Base-by-base conservation (phyloP, 2,888 invertebrate species). In the Mallateleia sp. region DNA sequence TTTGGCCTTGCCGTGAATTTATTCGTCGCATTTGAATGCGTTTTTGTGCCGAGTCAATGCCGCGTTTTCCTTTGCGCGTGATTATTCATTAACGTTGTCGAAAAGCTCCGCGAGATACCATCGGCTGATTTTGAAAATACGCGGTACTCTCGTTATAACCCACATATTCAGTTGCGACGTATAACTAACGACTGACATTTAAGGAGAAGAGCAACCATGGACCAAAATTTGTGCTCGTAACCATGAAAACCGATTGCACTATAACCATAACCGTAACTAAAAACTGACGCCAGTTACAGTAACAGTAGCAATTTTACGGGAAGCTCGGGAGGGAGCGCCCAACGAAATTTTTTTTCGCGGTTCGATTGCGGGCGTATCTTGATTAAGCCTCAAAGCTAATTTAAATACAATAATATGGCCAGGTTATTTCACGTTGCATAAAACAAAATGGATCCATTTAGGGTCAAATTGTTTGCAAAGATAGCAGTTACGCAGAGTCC, bases 11-110 rank as follows among this genome's bases (percentile, higher is more conserved):
- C 28, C 24, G 58, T 28, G 56, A 56, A 72, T 78, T 71, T 71
- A 78, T 83, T 83, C 77, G 64, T 64, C n/a, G 50, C 71, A 77
- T 83, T 72, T 78, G 56, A 77, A 71, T 83, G 64, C 34, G 38
- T 78, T 83, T 83, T 77, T 77, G 42, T 62, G 28, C 32, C 58
- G 72, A 81, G 50, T 56, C 74, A 67, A 81, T 64, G 24, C 18
- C 54, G 52, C 56, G 45, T 72, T 75, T 74, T 52, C 50, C 42
- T 58, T 62, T n/a, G 52, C 71, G 34, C 45, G n/a, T 24, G 34
- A 15, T 71, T 71, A 64, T 56, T 71, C 80, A 64, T 64, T 71
- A 71, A 28, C 42, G 32, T 42, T 28, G 38, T 64, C 50, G 32
- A 54, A 54, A 67, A 54, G 11, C 45, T n/a, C n/a, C n/a, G n/a